These are phyloP conservation scores for Xanthorhoe spadicearia DNA, from an alignment of 2,888 invertebrate genomes.

Conservation along the genomic window DNA sequence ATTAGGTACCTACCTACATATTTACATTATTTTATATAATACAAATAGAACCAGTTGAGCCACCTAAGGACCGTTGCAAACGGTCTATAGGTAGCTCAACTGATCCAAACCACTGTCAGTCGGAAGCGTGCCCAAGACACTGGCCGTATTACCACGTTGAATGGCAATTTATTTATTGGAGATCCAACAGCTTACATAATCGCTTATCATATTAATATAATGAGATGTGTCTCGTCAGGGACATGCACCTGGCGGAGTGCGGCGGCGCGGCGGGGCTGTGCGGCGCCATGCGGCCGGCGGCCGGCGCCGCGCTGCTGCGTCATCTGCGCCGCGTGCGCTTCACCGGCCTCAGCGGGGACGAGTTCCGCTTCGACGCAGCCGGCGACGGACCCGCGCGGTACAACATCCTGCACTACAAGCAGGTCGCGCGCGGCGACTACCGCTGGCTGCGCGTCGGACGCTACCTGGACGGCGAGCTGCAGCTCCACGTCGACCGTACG, in stretches of 20 bases:
- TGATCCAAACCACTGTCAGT: no score
- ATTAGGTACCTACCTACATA: no score
- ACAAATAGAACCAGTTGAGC: no score
- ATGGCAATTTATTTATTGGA: no score
- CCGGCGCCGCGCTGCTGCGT: constrained; percentile 92
- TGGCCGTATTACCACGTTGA: no score
- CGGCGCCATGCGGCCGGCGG: constrained; percentile 90
- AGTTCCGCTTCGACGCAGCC: constrained; percentile 94
- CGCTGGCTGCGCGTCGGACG: constrained; percentile 94
- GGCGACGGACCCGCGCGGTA: constrained; percentile 98
- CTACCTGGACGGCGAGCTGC: constrained; percentile 91
- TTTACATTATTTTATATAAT: no score
- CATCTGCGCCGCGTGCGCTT: constrained; percentile 94
- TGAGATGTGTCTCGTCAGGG: constrained; percentile 75
- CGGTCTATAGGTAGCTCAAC: no score
- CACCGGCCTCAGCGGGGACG: constrained; percentile 92
- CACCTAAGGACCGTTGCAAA: no score
- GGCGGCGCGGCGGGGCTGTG: constrained; percentile 88
- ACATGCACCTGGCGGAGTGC: constrained; percentile 94
- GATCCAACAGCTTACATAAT: no score
- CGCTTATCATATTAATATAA: background rate
- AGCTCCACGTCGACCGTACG: constrained; percentile 91
- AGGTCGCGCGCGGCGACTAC: constrained; percentile 88
- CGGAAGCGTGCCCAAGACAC: no score
- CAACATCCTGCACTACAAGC: constrained; percentile 97